Percentiles rank a stretch among this genome's conserved stretches.
Evolutionary conservation across 1,140 invertebrate species (phyloP).

Genomic region (Hestina assimilis): DNA sequence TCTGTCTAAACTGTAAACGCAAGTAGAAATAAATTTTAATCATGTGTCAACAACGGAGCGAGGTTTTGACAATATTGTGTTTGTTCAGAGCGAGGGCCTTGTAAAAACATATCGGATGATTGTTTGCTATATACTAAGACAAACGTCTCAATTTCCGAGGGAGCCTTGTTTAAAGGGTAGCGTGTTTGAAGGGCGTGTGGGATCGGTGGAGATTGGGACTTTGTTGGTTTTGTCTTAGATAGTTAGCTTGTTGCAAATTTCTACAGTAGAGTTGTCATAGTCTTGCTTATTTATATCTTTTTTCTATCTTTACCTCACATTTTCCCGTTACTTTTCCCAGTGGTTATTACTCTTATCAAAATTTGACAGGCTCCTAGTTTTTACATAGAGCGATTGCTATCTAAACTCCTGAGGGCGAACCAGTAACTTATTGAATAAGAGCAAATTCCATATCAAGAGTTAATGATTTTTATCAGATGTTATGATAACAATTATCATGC

Average conservation of each 20-base stretch:
- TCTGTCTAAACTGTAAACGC: not conserved
- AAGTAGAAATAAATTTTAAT: slow-evolving; percentile 9
- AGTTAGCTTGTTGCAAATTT: not conserved
- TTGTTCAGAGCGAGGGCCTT: not conserved
- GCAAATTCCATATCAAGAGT: too few species aligned
- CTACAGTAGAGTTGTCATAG: too few species aligned
- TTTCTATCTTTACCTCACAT: too few species aligned
- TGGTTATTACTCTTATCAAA: too few species aligned
- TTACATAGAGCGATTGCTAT: too few species aligned
- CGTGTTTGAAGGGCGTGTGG: slow-evolving; percentile 11
- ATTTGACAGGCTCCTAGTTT: too few species aligned
- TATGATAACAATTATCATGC: too few species aligned
- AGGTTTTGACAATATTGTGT: slow-evolving; percentile 1
- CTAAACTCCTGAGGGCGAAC: too few species aligned
- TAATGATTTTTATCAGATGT: too few species aligned
- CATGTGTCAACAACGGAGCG: slow-evolving; percentile 4
- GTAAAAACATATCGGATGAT: slow-evolving; percentile 25
- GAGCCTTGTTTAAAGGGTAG: slow-evolving; percentile 13
- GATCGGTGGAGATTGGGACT: not conserved
- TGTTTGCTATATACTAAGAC: slow-evolving; percentile 44
- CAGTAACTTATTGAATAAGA: too few species aligned
- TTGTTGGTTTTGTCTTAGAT: not conserved
- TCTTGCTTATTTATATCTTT: too few species aligned
- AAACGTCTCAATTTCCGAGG: slow-evolving; percentile 48
- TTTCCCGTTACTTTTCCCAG: too few species aligned